Evolutionary conservation across 2,113 vertebrate species (phyloP).

Genomic region (Odontophorus gujanensis): DNA sequence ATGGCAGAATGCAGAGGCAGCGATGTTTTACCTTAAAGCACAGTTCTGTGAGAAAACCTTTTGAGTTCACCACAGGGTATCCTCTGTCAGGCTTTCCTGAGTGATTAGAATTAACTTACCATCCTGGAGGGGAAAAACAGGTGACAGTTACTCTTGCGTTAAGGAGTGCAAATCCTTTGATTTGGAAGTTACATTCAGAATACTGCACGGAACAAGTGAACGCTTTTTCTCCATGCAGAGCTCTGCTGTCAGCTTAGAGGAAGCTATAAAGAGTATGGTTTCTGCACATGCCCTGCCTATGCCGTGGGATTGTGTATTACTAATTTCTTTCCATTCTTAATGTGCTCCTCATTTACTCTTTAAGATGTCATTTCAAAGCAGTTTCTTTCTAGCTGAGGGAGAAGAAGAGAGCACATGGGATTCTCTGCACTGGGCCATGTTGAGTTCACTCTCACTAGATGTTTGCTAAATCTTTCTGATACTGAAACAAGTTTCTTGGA

Average conservation of each 20-base stretch:
- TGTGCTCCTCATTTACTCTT: not conserved
- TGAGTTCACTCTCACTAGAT: not conserved
- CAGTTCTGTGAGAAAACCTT: not conserved
- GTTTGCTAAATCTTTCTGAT: conserved; percentile 7
- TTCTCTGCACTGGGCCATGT: not conserved
- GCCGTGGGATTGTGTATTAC: not conserved
- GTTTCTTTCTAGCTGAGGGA: not conserved
- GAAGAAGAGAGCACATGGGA: not conserved
- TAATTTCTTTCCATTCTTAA: not conserved
- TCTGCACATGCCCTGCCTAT: not conserved
- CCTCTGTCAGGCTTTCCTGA: not conserved
- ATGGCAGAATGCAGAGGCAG: not conserved
- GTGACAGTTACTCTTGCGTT: not conserved
- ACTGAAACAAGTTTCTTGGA: conserved; percentile 19
- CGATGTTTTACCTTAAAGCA: not conserved
- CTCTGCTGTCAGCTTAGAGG: not conserved
- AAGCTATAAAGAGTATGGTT: not conserved
- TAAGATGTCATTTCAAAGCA: not conserved
- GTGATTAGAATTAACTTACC: not conserved
- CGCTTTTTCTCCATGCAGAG: not conserved
- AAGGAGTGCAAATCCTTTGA: not conserved
- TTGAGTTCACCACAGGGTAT: not conserved
- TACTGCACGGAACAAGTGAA: not conserved
- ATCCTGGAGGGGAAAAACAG: not conserved
- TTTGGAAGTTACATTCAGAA: not conserved